phyloP scores from a whole-genome alignment of 1,140 invertebrate species.

The Lepidotrigona ventralis region DNA sequence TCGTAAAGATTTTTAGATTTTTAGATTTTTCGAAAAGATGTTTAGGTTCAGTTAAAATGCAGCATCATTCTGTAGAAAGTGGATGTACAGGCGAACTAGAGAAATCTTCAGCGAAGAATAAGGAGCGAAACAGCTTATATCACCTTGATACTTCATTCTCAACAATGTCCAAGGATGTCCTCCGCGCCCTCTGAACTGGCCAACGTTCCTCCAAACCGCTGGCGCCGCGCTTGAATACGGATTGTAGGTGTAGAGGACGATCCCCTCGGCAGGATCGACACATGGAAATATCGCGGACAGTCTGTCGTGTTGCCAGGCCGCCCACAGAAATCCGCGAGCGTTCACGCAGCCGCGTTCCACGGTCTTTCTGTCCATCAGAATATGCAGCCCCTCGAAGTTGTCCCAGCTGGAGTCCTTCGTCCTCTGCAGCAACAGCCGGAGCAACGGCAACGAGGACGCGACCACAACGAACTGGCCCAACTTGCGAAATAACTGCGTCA shows the following conservation, averaged over 20 bases:
- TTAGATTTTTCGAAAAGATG: too few species aligned
- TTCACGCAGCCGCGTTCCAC: slow-evolving; percentile 48
- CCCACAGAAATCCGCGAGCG: slow-evolving; percentile 43
- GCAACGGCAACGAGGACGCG: slow-evolving; percentile 29
- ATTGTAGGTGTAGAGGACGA: slow-evolving; percentile 51
- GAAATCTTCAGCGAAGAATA: too few species aligned
- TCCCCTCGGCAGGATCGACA: slow-evolving; percentile 49
- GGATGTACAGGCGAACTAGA: too few species aligned
- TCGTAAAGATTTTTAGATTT: too few species aligned
- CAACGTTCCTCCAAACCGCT: slow-evolving; percentile 13
- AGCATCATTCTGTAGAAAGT: too few species aligned
- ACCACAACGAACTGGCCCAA: slow-evolving; percentile 45
- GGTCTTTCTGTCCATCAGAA: slow-evolving; percentile 46
- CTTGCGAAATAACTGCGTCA: slow-evolving; percentile 23
- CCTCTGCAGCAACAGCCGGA: slow-evolving; percentile 39
- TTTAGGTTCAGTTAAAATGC: too few species aligned
- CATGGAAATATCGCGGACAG: slow-evolving; percentile 49
- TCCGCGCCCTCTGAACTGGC: background rate
- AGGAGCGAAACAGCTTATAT: background rate
- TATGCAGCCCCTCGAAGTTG: slow-evolving; percentile 43
- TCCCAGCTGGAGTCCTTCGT: slow-evolving; percentile 54
- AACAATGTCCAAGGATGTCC: slow-evolving; percentile 55
- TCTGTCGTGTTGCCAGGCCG: slow-evolving; percentile 52
- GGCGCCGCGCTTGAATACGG: slow-evolving; percentile 43
- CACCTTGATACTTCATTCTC: slow-evolving; percentile 17